These are phyloP conservation scores for Pteria penguin DNA, from an alignment of 2,888 invertebrate genomes.

Conservation along the genomic window DNA sequence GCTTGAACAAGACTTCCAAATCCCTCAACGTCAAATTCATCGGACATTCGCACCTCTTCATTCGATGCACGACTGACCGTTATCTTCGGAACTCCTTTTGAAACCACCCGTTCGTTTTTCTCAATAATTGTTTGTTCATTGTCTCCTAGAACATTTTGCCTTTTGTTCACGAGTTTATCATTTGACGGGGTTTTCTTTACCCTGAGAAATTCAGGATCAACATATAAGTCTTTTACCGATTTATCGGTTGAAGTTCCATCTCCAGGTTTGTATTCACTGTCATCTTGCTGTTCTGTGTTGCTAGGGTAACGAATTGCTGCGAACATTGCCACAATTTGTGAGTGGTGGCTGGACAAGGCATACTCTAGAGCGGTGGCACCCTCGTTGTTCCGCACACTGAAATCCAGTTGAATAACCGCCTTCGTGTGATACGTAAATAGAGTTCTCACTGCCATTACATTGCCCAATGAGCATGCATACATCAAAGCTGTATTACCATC, in stretches of 20 bases:
- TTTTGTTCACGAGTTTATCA: neutral
- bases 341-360: slow-evolving; percentile 26
- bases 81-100: neutral
- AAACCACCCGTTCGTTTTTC: neutral
- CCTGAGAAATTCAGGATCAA: neutral
- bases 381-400: slow-evolving; percentile 36
- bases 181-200: neutral
- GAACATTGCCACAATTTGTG: slow-evolving; percentile 17
- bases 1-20: slow-evolving; percentile 30
- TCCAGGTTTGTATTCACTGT: neutral
- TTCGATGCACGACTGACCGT: neutral
- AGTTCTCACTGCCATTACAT: slow-evolving; percentile 31
- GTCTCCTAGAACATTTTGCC: neutral
- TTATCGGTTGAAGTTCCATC: too few species aligned
- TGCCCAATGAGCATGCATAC: slow-evolving; percentile 52
- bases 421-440: slow-evolving; percentile 33
- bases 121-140: neutral
- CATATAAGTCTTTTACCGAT: neutral
- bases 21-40: slow-evolving; percentile 6
- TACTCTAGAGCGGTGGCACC: slow-evolving; percentile 44
- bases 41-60: slow-evolving; percentile 19
- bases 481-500: slow-evolving; percentile 56
- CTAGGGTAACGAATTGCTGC: neutral
- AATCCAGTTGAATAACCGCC: slow-evolving; percentile 27
- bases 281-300: neutral